phyloP scores from a whole-genome alignment of 2,797 vertebrate species.

The Channallabes apus region DNA sequence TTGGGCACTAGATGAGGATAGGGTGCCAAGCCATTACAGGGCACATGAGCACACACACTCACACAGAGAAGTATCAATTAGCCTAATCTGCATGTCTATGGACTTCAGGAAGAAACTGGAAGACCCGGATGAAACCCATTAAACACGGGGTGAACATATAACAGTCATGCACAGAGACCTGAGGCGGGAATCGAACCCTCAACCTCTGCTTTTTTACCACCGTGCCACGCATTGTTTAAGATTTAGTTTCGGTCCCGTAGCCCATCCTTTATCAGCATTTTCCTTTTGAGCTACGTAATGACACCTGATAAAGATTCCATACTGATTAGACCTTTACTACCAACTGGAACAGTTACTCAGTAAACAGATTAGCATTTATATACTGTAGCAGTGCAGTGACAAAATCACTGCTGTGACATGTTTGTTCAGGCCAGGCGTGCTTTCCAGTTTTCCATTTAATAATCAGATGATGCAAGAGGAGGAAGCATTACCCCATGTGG shows the following conservation, averaged over 20 bases:
- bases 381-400: background rate
- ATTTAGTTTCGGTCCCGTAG: background rate
- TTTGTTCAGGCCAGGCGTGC: background rate
- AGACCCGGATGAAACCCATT: no score
- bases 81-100: no score
- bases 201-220: no score
- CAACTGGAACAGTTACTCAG: background rate
- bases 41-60: no score
- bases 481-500: background rate
- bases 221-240: background rate
- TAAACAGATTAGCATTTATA: background rate
- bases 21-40: no score
- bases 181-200: no score
- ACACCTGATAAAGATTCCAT: background rate
- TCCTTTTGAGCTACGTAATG: background rate
- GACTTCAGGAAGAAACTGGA: no score
- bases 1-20: no score
- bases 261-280: background rate
- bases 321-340: background rate
- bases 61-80: no score
- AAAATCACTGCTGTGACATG: background rate
- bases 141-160: no score
- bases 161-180: no score
- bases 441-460: slow-evolving; percentile 1
- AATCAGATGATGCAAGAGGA: slow-evolving; percentile 8